Base-by-base conservation (phyloP, 2,888 invertebrate genomes). In the Drosophila cyrtoloma region DNA sequence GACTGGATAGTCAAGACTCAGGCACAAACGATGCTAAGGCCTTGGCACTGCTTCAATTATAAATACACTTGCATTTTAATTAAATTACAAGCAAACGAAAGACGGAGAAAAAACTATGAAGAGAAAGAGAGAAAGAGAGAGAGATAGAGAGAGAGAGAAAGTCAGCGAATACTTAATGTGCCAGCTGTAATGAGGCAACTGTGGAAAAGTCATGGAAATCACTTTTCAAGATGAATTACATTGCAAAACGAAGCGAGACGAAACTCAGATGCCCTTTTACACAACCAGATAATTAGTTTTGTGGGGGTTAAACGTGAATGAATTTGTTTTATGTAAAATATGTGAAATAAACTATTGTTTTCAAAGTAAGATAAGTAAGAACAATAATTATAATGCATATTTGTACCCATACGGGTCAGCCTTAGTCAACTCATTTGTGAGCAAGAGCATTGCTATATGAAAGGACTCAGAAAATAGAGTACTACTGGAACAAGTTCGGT, bases 41-140 rank as follows among this genome's bases (percentile, higher is more conserved):
- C 68, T 67, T 81, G 80, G 60, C 51, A 70, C 67, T 79, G 81
- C 80, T 67, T 75, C 73, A 82, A 88, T 76, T 88, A 26, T 81
- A 86, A 85, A 88, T 77, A 88, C 86, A 86, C 81, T 86, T 90
- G 86, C 90, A 90, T 75, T 88, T 83, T 90, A 90, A 86, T 86
- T 88, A 79, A 86, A 81, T 81, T 77, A 77, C 67, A 56, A 74
- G 55, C 52, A 62, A 51, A 64, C 32, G 44, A 51, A 55, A 56
- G 51, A 57, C 12, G 28, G 22, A 39, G 47, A 22, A 30, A 19
- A 12, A 51, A 26, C 47, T 7, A 7, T 7, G 44, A 30, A 50
- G 19, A n/a, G 32, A 32, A 16, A 35, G 30, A 51, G 42, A 33
- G 50, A 22, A 26, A 22, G 30, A 51, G 50, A 37, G 44, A 26